Evolutionary conservation across 2,888 invertebrate species (phyloP).

Genomic region (Chrysolina haemoptera): DNA sequence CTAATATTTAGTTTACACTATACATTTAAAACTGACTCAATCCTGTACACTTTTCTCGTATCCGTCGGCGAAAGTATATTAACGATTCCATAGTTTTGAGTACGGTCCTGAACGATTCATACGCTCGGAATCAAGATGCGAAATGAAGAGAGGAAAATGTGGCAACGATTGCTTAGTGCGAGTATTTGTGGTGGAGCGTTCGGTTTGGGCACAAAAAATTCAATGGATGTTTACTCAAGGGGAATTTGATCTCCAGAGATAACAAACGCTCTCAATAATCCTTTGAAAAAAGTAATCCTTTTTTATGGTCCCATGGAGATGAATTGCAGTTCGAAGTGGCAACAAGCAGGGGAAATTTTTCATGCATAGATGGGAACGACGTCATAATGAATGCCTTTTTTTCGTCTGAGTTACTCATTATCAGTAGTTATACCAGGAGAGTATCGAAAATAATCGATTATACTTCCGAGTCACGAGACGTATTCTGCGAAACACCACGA

Average conservation of each 20-base stretch:
- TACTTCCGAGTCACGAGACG: no score
- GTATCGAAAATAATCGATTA: no score
- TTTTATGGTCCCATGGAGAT: slow-evolving; percentile 36
- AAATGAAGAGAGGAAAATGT: slow-evolving; percentile 31
- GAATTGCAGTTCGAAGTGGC: slow-evolving; percentile 31
- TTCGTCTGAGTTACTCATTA: not conserved
- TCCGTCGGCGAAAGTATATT: not conserved
- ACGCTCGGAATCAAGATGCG: slow-evolving; percentile 1
- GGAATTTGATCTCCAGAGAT: slow-evolving; percentile 60
- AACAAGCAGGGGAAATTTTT: slow-evolving; percentile 8
- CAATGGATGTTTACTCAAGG: slow-evolving; percentile 40
- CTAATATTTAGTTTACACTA: no score
- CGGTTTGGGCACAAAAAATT: slow-evolving; percentile 35
- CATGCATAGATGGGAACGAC: not conserved
- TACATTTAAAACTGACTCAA: no score
- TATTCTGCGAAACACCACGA: no score
- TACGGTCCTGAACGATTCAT: slow-evolving; percentile 10
- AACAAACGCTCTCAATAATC: slow-evolving; percentile 56
- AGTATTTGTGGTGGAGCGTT: slow-evolving; percentile 35
- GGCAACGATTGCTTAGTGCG: slow-evolving; percentile 38
- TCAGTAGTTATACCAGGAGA: no score
- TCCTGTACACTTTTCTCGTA: no score
- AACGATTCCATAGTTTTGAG: not conserved
- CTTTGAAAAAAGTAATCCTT: slow-evolving; percentile 46
- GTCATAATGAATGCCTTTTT: not conserved